These are phyloP conservation scores for Rallus crepitans DNA, from an alignment of 2,797 vertebrate species.

Conservation along the genomic window DNA sequence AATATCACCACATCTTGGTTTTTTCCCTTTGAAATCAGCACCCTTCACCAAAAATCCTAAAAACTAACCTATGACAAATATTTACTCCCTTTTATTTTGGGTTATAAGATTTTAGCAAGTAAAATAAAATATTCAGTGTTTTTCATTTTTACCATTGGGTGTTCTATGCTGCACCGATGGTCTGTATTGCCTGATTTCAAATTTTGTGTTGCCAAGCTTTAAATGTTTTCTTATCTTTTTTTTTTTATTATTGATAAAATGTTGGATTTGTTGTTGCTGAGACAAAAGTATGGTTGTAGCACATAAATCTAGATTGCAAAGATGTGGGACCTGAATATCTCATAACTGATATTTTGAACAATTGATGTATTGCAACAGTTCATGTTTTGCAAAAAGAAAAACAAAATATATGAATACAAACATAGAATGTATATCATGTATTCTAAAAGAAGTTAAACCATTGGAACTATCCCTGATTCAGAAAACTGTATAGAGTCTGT, in stretches of 20 bases:
- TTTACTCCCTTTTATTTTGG: conserved; percentile 55
- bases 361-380: conserved; percentile 60
- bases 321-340: conserved; percentile 33
- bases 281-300: conserved; percentile 62
- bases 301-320: conserved; percentile 55
- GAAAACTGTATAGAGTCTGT: not conserved
- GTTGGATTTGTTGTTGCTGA: conserved; percentile 51
- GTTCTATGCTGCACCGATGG: conserved; percentile 35
- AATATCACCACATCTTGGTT: conserved; percentile 3
- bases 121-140: conserved; percentile 47
- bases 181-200: conserved; percentile 34
- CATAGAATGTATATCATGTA: not conserved
- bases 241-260: conserved; percentile 35
- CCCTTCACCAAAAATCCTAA: conserved; percentile 13
- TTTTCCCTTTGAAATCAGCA: conserved; percentile 37
- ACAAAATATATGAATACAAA: not conserved
- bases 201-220: conserved; percentile 58
- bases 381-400: conserved; percentile 60
- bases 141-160: conserved; percentile 35
- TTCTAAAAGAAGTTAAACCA: conserved; percentile 42
- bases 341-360: conserved; percentile 18
- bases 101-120: conserved; percentile 52
- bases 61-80: conserved; percentile 52
- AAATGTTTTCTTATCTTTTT: conserved; percentile 34
- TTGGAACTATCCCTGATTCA: not conserved